Evolutionary conservation across 2,113 vertebrate species (phyloP), one percentile per base, ranked within the genome.

Genomic region (Periophthalmus modestus): DNA sequence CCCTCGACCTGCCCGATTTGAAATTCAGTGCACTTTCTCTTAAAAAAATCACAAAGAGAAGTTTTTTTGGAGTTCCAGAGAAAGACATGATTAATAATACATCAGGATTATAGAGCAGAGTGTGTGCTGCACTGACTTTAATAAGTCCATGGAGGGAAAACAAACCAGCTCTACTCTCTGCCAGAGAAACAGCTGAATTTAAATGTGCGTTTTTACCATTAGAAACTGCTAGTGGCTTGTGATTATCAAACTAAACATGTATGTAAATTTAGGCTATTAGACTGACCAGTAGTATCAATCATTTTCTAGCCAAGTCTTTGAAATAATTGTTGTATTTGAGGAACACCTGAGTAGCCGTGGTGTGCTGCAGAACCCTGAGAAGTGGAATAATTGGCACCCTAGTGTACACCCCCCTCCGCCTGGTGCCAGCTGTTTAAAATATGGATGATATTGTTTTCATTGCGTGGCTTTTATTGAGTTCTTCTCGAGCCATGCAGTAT

Each of bases 401-500:
- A 75, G 90, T 85, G 92, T 80, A 88, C 84, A 80, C 77, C 85
- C 88, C 80, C 87, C 90, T 85, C 86, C 85, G 91, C 90, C 87
- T 88, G 81, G 85, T 87, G 78, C 90, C 90, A 90, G 89, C 89
- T 93, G 89, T 90, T 93, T 94, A 91, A 93, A 94, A 94, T 94
- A 93, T 94, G 93, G 88, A 94, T 94, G 92, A 88, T 94, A 90
- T 89, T 92, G 91, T 93, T 93, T 91, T 90, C 89, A 90, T 91
- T 88, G 90, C 82, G 65, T 77, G 62, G 79, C 80, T 93, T 92
- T 92, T 91, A 91, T 92, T 92, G 88, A 92, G 90, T 93, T 92
- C 92, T 89, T 82, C 80, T 85, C 68, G 75, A 87, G 80, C 87
- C 69, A 48, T 75, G 85, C 78, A 46, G 88, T 75, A 86, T 91